Evolutionary conservation across 2,797 vertebrate species (phyloP), one percentile per base, ranked within the genome.

Genomic region (Sebastes umbrosus): DNA sequence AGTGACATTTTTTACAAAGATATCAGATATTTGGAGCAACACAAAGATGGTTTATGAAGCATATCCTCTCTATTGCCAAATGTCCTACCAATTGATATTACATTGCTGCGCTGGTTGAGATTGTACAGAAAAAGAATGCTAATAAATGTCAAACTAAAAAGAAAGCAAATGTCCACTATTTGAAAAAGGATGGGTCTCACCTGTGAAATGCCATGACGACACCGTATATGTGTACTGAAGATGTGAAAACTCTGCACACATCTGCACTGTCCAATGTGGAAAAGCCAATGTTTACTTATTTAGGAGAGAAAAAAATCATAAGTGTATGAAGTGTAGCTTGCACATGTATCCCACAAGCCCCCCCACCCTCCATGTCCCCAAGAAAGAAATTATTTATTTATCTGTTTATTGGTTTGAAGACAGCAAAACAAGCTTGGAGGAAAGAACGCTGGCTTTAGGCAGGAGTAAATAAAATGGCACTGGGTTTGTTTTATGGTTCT

Each of bases 321-420:
- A 91, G 79, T 92, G 90, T 94, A 92, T 95, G 91, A 95, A 92
- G 90, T 94, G 90, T 95, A 94, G 93, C 93, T 95, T 94, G 93
- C 94, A 95, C 94, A 94, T 95, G 86, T 93, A 85, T 91, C 84
- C 90, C 93, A 91, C 84, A 85, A 83, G 85, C 74, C 63, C 31
- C 85, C 87, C 86, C 87, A 86, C 34, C 72, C 66, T 83, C 80
- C 85, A 89, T 90, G 83, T 88, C 92, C 91, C 90, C 80, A 62
- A 92, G 90, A 95, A 90, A 95, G 88, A 94, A 92, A 93, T 94
- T 97, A 98, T 98, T 98, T 98, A 98, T 98, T 98, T 97, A 96
- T 95, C 92, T 92, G 92, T 93, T 94, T 91, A 94, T 93, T 90
- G 91, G 93, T 94, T 95, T 90, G 91, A 92, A 93, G 84, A 90